These are phyloP conservation scores for Sebastes trivittatus DNA, from an alignment of 2,797 vertebrate genomes.

Conservation along the genomic window DNA sequence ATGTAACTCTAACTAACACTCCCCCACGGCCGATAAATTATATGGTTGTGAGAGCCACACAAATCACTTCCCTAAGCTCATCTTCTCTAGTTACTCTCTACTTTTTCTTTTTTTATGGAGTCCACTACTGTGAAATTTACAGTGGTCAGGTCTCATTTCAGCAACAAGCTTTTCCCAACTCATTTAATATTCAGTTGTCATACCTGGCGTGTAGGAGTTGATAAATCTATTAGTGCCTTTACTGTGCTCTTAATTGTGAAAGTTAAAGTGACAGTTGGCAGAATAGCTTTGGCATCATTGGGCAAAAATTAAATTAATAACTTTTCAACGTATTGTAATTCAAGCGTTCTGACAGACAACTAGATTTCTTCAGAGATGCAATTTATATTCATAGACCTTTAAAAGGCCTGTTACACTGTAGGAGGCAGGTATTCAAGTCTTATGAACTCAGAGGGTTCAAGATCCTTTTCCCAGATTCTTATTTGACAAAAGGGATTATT, in stretches of 20 bases:
- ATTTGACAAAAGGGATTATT: conserved; percentile 34
- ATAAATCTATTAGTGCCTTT: conserved; percentile 43
- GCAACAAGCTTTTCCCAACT: conserved; percentile 34
- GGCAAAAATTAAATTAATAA: no score
- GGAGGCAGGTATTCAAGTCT: conserved; percentile 45
- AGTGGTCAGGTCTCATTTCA: conserved; percentile 47
- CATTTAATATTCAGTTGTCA: conserved; percentile 29
- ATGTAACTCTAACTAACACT: conserved; percentile 66
- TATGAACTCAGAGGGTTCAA: conserved; percentile 45
- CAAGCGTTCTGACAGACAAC: no score
- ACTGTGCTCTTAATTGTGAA: conserved; percentile 40
- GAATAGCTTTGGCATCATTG: no score
- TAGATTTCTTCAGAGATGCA: conserved; percentile 36
- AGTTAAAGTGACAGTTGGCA: neutral
- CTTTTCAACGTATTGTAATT: no score
- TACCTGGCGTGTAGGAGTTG: conserved; percentile 3
- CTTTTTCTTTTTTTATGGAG: conserved; percentile 51
- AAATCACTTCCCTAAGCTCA: conserved; percentile 49
- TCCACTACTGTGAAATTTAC: conserved; percentile 61
- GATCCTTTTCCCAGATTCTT: conserved; percentile 24
- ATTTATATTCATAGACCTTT: conserved; percentile 70
- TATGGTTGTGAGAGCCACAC: conserved; percentile 47
- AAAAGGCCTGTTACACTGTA: conserved; percentile 41
- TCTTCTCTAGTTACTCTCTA: conserved; percentile 43
- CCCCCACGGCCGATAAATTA: conserved; percentile 61